Conservation (phyloP, 2,888 invertebrate genomes). For the Andrena flavipes region DNA sequence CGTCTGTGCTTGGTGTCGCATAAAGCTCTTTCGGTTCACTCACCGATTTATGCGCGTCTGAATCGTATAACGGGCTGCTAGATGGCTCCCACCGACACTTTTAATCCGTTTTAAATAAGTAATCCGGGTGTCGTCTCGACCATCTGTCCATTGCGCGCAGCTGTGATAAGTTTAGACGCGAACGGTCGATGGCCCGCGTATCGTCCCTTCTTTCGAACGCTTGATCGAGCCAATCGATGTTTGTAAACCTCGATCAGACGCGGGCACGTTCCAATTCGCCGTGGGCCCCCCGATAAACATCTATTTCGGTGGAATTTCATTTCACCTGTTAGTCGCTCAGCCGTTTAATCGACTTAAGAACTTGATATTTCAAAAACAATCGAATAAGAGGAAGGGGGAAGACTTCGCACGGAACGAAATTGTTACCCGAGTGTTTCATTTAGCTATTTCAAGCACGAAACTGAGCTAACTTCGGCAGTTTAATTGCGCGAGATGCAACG, state of each 20-base stretch:
- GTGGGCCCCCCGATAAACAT: neutral
- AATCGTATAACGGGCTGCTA: constrained; percentile 35
- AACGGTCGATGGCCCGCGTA: constrained; percentile 54
- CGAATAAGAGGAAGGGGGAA: too few species aligned
- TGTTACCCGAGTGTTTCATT: too few species aligned
- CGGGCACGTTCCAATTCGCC: neutral
- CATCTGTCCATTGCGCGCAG: constrained; percentile 39
- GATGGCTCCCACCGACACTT: constrained; percentile 37
- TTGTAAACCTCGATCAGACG: constrained; percentile 24
- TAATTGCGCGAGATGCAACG: too few species aligned
- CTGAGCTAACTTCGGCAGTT: too few species aligned
- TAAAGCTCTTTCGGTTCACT: constrained; percentile 27
- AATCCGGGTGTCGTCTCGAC: constrained; percentile 49
- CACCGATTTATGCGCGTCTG: constrained; percentile 50
- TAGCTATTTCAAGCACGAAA: too few species aligned
- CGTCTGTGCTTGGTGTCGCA: constrained; percentile 31
- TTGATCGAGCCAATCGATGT: constrained; percentile 16
- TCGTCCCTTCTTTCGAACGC: constrained; percentile 10
- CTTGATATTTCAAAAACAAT: too few species aligned
- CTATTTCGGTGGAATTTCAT: neutral
- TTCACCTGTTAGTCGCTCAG: neutral
- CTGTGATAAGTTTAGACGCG: constrained; percentile 47
- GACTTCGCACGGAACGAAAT: too few species aligned
- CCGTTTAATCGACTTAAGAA: too few species aligned
- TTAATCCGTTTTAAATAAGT: constrained; percentile 63